Base-by-base conservation (phyloP, 1,140 invertebrate species). In the Drosophila micromelanica region DNA sequence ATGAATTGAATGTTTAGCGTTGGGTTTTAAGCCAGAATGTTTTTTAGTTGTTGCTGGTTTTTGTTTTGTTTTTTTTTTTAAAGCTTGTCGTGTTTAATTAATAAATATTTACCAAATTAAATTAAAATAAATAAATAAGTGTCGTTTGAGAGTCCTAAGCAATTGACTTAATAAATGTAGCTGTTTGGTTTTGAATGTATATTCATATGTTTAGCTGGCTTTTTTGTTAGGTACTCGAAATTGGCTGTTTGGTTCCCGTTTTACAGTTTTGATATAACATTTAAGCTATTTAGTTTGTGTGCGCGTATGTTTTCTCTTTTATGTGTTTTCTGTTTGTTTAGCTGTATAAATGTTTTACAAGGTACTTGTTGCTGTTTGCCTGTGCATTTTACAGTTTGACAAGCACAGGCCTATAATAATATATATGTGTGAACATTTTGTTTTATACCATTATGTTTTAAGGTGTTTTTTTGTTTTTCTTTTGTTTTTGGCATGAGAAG, bases 401-500 rank as follows among this genome's bases (percentile, higher is more conserved):
- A 63, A 49, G 68, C 59, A 80, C 73, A 74, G 13, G 51, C 49
- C 32, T 37, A 71, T 73, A 6, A 5, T 49, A 64, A 5, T 49
- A 64, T 52, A 55, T 45, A 52, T 51, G 38, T 51, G 38, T 42
- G 13, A 23, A 42, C 5, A 38, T n/a, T 20, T 9, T 23, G 20
- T 23, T 27, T 27, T 27, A 5, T 27, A 27, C 27, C 27, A 27
- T 27, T 27, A 5, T 27, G 27, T 27, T 27, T 27, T 3, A 6
- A 27, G 27, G 5, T n/a, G 37, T 13, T 37, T 52, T 49, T 32
- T 81, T 56, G 51, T 30, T 30, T 17, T 35, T 51, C n/a, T n/a
- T 78, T 38, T n/a, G 1, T 85, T 69, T 87, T 86, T 86, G 82
- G 82, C 84, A 86, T 87, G 82, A 82, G 84, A 87, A 86, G 84